A percentile compares a stretch with the other conserved stretches of the same genome.
Evolutionary conservation across 1,140 invertebrate genomes (phyloP).

Genomic region (Prorops nasuta): DNA sequence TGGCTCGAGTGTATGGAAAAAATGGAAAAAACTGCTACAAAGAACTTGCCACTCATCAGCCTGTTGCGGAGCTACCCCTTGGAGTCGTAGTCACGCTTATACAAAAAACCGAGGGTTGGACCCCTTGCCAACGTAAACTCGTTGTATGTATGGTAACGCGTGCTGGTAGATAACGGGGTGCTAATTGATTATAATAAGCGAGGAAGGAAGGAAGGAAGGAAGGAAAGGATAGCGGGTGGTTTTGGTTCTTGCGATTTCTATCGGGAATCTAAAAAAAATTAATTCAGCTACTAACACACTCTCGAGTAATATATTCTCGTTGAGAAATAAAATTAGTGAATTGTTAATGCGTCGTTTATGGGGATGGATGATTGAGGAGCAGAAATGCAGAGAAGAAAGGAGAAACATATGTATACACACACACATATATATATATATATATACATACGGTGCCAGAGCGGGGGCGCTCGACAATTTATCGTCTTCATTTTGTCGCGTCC

Average conservation of each 20-base stretch:
- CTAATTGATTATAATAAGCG: slow-evolving; percentile 56
- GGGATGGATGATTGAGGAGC: too few relatives aligned
- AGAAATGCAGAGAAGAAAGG: slow-evolving; percentile 1
- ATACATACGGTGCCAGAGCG: too few relatives aligned
- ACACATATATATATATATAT: too few relatives aligned
- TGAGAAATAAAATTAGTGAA: too few relatives aligned
- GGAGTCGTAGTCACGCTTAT: slow-evolving; percentile 27
- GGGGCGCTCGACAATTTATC: slow-evolving; percentile 53
- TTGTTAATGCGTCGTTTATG: too few relatives aligned
- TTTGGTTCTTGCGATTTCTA: too few relatives aligned
- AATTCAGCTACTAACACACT: too few relatives aligned
- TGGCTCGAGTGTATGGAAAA: too few relatives aligned
- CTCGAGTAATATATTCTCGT: too few relatives aligned
- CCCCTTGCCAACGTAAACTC: slow-evolving; percentile 28
- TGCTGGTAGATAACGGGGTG: slow-evolving; percentile 47
- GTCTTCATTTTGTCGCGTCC: slow-evolving; percentile 50
- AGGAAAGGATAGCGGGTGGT: slow-evolving; percentile 28
- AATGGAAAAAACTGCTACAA: slow-evolving; percentile 11
- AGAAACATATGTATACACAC: too few relatives aligned
- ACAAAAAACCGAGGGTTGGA: slow-evolving; percentile 50
- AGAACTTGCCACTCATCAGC: slow-evolving; percentile 53
- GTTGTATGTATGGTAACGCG: slow-evolving; percentile 26
- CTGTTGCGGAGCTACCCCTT: slow-evolving; percentile 44
- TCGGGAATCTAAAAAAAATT: too few relatives aligned
- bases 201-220: slow-evolving; percentile 16